Conservation (phyloP, 2,888 invertebrate genomes). For the Synergus laeviventris region DNA sequence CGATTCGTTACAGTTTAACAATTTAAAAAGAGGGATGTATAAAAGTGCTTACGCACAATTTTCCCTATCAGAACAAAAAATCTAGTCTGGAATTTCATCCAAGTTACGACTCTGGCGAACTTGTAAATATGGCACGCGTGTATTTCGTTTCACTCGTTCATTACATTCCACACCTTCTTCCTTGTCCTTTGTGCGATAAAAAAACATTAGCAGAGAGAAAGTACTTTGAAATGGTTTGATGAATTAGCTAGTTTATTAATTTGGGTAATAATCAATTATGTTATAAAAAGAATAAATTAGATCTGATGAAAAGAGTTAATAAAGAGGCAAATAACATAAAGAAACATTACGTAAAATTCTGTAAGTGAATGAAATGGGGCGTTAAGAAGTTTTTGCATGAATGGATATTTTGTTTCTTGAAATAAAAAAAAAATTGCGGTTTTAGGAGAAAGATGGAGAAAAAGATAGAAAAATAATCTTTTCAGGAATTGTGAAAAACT, state of each 20-base stretch:
- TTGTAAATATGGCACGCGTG: neutral
- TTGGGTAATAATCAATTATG: neutral
- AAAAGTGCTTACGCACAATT: neutral
- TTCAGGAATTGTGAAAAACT: neutral
- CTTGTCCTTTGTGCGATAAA: neutral
- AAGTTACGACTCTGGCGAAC: neutral
- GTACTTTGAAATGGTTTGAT: neutral
- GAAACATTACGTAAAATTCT: neutral
- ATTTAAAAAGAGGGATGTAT: neutral
- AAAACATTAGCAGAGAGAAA: neutral
- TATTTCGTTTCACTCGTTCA: neutral
- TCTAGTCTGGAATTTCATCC: neutral
- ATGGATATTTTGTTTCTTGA: neutral
- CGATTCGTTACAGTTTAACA: neutral
- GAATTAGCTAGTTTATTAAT: neutral
- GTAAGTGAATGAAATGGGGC: neutral
- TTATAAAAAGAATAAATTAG: neutral
- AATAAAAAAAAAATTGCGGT: neutral
- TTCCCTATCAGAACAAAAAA: neutral
- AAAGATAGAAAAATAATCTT: neutral
- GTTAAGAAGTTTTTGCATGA: conserved; percentile 2
- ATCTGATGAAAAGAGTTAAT: neutral
- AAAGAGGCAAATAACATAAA: neutral
- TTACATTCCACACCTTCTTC: neutral
- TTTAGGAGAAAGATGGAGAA: neutral